Conservation (phyloP, 2,888 invertebrate genomes). For the Laspeyria flexula region DNA sequence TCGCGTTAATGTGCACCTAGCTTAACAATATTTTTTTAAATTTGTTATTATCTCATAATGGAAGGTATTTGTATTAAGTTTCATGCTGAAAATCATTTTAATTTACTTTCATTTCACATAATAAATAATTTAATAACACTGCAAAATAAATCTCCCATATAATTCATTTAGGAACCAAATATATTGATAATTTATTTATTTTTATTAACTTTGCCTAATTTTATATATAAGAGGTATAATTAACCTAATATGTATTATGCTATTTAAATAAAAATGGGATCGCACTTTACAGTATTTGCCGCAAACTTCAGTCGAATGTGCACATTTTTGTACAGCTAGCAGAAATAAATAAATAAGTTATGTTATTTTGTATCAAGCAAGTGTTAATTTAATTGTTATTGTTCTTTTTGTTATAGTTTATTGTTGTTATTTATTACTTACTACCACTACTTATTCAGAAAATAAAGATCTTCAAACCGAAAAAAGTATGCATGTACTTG, state of each 20-base stretch:
- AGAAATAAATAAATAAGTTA: too few species aligned
- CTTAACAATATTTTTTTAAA: conserved; percentile 48
- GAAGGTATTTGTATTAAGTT: conserved; percentile 63
- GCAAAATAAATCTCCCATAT: conserved; percentile 60
- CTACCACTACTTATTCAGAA: too few species aligned
- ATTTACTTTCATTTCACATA: conserved; percentile 31
- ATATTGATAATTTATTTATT: conserved; percentile 40
- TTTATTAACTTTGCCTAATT: conserved; percentile 26
- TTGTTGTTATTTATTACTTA: too few species aligned
- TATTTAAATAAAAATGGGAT: too few species aligned
- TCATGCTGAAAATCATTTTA: conserved; percentile 42
- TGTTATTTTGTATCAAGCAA: too few species aligned
- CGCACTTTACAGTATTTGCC: too few species aligned
- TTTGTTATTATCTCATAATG: conserved; percentile 65
- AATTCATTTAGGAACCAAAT: conserved; percentile 72
- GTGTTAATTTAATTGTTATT: too few species aligned
- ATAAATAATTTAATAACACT: conserved; percentile 59
- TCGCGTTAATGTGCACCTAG: conserved; percentile 32
- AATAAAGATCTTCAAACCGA: too few species aligned
- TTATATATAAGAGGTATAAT: conserved; percentile 19
- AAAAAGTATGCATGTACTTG: too few species aligned
- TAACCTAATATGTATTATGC: neutral
- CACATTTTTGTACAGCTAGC: too few species aligned
- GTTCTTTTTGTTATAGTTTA: too few species aligned
- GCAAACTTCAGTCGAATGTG: too few species aligned